Percentiles rank a stretch among this genome's conserved stretches.
Conservation (phyloP, 1,140 invertebrate genomes). For the Megathymus violae region DNA sequence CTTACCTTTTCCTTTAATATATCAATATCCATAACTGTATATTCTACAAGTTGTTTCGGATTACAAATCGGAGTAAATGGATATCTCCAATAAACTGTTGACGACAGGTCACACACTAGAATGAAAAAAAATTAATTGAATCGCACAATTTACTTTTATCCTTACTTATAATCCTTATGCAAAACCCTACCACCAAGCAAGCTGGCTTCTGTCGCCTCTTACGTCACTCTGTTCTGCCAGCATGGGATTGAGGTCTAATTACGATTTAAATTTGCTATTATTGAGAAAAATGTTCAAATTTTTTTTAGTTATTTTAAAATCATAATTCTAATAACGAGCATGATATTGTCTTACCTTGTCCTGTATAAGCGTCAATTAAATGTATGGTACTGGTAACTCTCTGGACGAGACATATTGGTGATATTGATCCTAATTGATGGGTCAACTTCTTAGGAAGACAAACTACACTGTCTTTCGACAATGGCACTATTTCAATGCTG, state of each 20-base stretch:
- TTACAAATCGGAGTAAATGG: slow-evolving; percentile 95
- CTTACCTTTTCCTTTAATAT: slow-evolving; percentile 88
- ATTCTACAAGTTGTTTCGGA: slow-evolving; percentile 96
- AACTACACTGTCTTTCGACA: slow-evolving; percentile 98
- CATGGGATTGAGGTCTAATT: no score
- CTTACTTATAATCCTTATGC: no score
- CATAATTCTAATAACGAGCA: neutral
- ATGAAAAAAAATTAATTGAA: no score
- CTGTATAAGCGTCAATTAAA: slow-evolving; percentile 96
- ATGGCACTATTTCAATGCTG: slow-evolving; percentile 97
- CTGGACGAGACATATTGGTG: slow-evolving; percentile 94
- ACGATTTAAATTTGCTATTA: no score
- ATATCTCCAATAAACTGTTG: slow-evolving; percentile 92
- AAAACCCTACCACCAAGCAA: no score
- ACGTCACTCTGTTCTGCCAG: no score
- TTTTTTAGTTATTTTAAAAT: no score
- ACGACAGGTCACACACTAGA: slow-evolving; percentile 93
- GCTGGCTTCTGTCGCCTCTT: no score
- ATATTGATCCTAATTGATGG: slow-evolving; percentile 96
- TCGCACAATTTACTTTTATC: no score
- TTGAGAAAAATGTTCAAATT: no score
- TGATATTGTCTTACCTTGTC: slow-evolving; percentile 88
- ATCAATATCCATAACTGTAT: slow-evolving; percentile 97
- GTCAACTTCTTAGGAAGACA: slow-evolving; percentile 95
- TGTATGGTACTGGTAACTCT: slow-evolving; percentile 95